Conservation (phyloP, 1,140 invertebrate species). For the Tetranychus urticae region DNA sequence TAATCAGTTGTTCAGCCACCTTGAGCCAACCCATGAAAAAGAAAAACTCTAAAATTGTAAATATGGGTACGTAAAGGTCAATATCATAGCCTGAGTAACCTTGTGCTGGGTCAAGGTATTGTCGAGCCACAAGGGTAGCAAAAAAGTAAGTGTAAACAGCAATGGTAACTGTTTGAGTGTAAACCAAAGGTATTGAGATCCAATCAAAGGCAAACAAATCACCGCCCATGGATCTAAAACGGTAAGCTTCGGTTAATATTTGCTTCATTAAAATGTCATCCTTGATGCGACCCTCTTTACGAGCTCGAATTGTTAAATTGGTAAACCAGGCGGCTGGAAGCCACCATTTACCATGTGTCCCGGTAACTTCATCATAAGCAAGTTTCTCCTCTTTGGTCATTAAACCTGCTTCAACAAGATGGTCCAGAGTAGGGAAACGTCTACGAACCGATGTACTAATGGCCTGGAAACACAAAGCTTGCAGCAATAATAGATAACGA, state of each 20-base stretch:
- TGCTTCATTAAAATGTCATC: constrained; percentile 40
- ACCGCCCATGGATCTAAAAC: constrained; percentile 21
- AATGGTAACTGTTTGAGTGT: constrained; percentile 23
- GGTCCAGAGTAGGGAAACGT: constrained; percentile 63
- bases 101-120: constrained; percentile 37
- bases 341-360: constrained; percentile 77
- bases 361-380: constrained; percentile 64
- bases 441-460: constrained; percentile 72
- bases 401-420: constrained; percentile 58
- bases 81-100: constrained; percentile 14
- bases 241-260: constrained; percentile 15
- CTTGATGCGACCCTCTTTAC: constrained; percentile 68
- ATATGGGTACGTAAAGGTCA: constrained; percentile 16
- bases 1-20: constrained; percentile 22
- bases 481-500: constrained; percentile 51
- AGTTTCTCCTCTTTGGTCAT: constrained; percentile 74
- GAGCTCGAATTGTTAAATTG: constrained; percentile 53
- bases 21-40: constrained; percentile 83
- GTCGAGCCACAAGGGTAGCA: constrained; percentile 45
- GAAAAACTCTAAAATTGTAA: constrained; percentile 48
- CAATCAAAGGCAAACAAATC: constrained; percentile 22
- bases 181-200: constrained; percentile 27
- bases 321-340: constrained; percentile 75
- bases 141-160: constrained; percentile 58
- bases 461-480: constrained; percentile 53